Evolutionary conservation across 2,888 invertebrate species (phyloP).

Genomic region (Blastobasis lacticolella): DNA sequence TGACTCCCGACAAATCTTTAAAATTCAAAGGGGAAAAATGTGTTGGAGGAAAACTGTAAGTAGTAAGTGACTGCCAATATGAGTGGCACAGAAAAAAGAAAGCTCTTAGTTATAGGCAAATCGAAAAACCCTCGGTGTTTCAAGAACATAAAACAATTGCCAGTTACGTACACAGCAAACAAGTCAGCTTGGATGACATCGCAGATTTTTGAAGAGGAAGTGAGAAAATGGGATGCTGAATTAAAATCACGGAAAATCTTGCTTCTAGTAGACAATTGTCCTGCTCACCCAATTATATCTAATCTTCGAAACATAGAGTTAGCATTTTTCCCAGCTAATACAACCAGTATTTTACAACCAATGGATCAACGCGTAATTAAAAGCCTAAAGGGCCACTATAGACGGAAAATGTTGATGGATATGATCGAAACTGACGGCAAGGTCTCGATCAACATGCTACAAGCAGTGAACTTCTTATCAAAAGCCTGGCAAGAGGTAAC

Average conservation of each 20-base stretch:
- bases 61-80: conserved; percentile 30
- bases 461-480: conserved; percentile 4
- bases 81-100: conserved; percentile 30
- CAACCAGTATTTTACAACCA: conserved; percentile 25
- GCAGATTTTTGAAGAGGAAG: conserved; percentile 21
- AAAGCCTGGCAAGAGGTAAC: conserved; percentile 12
- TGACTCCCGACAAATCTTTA: conserved; percentile 23
- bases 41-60: conserved; percentile 24
- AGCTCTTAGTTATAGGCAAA: conserved; percentile 30
- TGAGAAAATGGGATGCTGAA: conserved; percentile 14
- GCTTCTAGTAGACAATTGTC: conserved; percentile 7
- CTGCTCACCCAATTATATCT: conserved; percentile 2
- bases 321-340: conserved; percentile 27
- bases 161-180: conserved; percentile 22
- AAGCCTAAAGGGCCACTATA: conserved; percentile 22
- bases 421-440: conserved; percentile 21
- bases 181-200: conserved; percentile 27
- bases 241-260: conserved; percentile 18
- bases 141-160: conserved; percentile 25
- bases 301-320: conserved; percentile 6
- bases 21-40: conserved; percentile 29
- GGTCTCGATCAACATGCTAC: conserved; percentile 16
- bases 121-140: conserved; percentile 29
- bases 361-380: conserved; percentile 25
- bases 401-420: conserved; percentile 21